These are phyloP conservation scores for Oceanites oceanicus DNA, from an alignment of 2,113 vertebrate species.

Conservation along the genomic window DNA sequence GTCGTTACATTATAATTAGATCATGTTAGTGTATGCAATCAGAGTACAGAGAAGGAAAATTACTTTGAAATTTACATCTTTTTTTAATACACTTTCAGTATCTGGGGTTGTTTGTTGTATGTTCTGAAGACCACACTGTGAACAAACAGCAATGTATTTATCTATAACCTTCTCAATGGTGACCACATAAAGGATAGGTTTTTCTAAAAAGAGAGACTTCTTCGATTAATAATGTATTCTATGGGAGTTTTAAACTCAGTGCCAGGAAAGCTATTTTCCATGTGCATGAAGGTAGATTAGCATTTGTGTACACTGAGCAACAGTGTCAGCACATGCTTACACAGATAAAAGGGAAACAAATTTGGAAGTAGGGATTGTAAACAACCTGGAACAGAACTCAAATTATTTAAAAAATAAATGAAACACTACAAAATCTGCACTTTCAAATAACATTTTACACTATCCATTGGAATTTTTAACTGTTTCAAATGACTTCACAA, in stretches of 20 bases:
- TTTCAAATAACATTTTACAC: constrained; percentile 11
- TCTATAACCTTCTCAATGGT: constrained; percentile 30
- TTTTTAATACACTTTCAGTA: constrained; percentile 7
- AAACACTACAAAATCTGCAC: constrained; percentile 19
- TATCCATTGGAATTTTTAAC: background rate
- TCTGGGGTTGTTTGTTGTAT: background rate
- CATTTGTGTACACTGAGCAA: constrained; percentile 53
- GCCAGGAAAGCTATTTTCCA: constrained; percentile 55
- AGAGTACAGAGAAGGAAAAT: constrained; percentile 7
- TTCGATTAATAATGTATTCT: constrained; percentile 67
- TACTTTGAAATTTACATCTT: constrained; percentile 20
- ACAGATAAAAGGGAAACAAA: constrained; percentile 69
- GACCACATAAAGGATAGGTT: constrained; percentile 48
- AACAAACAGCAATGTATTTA: constrained; percentile 35
- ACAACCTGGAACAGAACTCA: constrained; percentile 60
- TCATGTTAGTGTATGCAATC: constrained; percentile 2
- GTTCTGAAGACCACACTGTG: constrained; percentile 25
- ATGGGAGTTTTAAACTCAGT: constrained; percentile 37
- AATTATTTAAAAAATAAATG: constrained; percentile 58
- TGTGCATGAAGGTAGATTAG: constrained; percentile 64
- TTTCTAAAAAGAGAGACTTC: constrained; percentile 33
- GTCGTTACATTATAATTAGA: constrained; percentile 47
- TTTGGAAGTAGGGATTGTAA: constrained; percentile 43
- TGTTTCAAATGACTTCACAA: background rate
- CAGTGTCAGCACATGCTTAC: constrained; percentile 41